These are phyloP conservation scores for Oenanthe oenanthe DNA, from an alignment of 2,113 vertebrate genomes.

Conservation along the genomic window DNA sequence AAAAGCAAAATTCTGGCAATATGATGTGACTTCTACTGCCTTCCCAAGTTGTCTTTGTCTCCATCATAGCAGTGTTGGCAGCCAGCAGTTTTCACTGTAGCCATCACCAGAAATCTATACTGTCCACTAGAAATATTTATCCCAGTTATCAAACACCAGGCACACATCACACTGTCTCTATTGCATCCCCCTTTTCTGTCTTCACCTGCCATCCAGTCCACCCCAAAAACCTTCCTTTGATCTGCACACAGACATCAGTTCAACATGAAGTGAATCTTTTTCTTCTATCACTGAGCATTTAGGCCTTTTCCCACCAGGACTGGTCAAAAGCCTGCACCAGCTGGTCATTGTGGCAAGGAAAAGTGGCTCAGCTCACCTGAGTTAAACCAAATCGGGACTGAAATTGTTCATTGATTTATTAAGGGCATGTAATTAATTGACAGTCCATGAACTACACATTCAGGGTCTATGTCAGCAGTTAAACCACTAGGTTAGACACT, in stretches of 20 bases:
- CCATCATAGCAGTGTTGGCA: background rate
- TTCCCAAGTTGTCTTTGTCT: background rate
- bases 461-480: background rate
- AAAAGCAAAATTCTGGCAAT: background rate
- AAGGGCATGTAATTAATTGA: background rate
- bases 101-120: background rate
- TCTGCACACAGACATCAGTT: background rate
- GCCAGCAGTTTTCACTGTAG: background rate
- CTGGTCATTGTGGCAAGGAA: background rate
- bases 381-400: background rate
- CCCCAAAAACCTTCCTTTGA: background rate
- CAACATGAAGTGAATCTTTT: background rate
- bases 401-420: conserved; percentile 2
- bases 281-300: background rate
- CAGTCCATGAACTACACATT: background rate
- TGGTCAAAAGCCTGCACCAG: background rate
- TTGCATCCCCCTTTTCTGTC: background rate
- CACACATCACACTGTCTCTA: background rate
- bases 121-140: background rate
- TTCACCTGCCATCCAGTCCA: background rate
- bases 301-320: background rate
- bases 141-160: background rate
- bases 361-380: background rate
- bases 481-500: background rate
- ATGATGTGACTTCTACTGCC: background rate